Conservation (phyloP, 2,888 invertebrate species). For the Acanthosepion lycidas region DNA sequence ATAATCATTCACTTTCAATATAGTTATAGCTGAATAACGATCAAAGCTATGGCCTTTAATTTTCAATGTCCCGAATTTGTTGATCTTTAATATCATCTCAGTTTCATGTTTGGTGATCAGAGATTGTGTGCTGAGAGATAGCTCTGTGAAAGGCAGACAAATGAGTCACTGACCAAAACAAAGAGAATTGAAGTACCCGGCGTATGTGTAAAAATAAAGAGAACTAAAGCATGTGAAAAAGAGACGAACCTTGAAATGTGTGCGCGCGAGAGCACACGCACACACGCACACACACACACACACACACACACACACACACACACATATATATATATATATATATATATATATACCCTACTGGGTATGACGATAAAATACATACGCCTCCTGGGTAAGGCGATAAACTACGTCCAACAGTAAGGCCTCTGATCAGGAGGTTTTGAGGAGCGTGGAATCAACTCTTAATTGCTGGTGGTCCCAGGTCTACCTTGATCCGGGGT, state of each 20-base stretch:
- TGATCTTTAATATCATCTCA: not conserved
- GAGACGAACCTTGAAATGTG: not conserved
- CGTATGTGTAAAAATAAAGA: not conserved
- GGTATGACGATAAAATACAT: too few species aligned
- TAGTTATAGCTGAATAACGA: not conserved
- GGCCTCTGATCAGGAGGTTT: too few species aligned
- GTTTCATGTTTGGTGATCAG: not conserved
- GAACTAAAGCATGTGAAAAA: not conserved
- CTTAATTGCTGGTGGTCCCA: too few species aligned
- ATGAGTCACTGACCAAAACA: not conserved
- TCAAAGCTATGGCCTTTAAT: not conserved
- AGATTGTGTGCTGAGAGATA: not conserved
- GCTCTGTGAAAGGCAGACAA: not conserved
- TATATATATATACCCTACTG: not conserved
- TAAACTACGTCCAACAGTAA: too few species aligned
- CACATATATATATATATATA: not conserved
- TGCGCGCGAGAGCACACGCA: accelerated
- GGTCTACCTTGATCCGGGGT: too few species aligned
- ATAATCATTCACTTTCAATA: not conserved
- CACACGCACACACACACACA: too few species aligned
- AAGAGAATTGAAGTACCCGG: not conserved
- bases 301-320: not conserved
- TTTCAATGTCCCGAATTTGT: not conserved
- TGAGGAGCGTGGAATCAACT: too few species aligned
- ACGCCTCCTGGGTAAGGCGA: too few species aligned